Evolutionary conservation across 2,888 invertebrate species (phyloP).

Genomic region (Eudemis profundana): DNA sequence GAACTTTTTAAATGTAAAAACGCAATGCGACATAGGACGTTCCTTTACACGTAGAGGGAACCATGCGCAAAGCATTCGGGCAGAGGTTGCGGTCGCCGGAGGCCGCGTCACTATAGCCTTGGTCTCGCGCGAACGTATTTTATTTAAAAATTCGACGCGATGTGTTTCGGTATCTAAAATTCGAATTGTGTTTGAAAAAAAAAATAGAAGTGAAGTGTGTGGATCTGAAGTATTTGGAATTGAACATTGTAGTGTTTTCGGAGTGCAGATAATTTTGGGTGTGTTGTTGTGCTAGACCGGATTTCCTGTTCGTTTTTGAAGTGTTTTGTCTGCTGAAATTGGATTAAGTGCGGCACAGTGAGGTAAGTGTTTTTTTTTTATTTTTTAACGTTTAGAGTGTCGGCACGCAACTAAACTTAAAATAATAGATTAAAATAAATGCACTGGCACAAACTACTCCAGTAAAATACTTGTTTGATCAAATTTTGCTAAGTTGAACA

Average conservation of each 20-base stretch:
- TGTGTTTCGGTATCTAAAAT: constrained; percentile 32
- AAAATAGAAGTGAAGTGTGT: too few species aligned
- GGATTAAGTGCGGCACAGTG: constrained; percentile 30
- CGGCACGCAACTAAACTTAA: background rate
- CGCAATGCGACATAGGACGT: constrained; percentile 83
- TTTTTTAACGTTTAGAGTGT: background rate
- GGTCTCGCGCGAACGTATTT: constrained; percentile 47
- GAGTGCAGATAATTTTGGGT: constrained; percentile 25
- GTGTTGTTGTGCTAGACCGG: constrained; percentile 35
- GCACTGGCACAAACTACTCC: too few species aligned
- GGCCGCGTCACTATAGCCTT: constrained; percentile 48
- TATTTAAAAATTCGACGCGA: constrained; percentile 43
- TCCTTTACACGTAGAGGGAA: constrained; percentile 61
- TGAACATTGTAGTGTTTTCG: constrained; percentile 23
- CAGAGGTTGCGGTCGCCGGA: constrained; percentile 48
- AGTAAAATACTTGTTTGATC: too few species aligned
- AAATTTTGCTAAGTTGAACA: too few species aligned
- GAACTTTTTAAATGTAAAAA: constrained; percentile 68
- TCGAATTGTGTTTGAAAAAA: constrained; percentile 14
- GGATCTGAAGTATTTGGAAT: constrained; percentile 7
- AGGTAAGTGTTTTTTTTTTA: constrained; percentile 24
- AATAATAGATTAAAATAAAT: background rate
- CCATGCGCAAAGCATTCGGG: constrained; percentile 83
- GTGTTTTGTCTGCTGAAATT: constrained; percentile 36
- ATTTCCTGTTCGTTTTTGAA: constrained; percentile 35